Evolutionary conservation across 2,888 invertebrate genomes (phyloP), one percentile per base, ranked within the genome.

Genomic region (Myathropa florea): DNA sequence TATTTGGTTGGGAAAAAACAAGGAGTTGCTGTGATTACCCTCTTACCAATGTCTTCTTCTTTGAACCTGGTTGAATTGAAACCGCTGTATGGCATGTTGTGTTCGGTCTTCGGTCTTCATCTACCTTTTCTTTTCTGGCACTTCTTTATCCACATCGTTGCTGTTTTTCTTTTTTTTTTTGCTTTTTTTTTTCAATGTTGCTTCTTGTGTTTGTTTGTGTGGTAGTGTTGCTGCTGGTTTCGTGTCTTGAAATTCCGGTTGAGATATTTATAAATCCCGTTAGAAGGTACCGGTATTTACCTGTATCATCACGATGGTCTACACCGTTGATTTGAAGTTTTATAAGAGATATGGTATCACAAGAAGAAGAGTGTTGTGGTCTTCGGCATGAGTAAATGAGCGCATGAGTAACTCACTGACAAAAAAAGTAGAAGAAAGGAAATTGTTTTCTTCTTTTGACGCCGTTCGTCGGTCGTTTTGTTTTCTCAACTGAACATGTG

Each of bases 211-310:
- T 7, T 18, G 18, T 18, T 6, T 46, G 18, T 60, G 46, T 70
- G 14, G 21, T 65, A 36, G 36, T 77, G 67, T 23, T 77, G 24
- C 33, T 53, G 68, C 61, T 55, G 70, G 60, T 46, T 81, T 83
- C 72, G 79, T 87, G 88, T 78, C 76, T 76, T 83, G 84, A 88
- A 81, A 90, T 90, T 89, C 89, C 89, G 88, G 89, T 89, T 89
- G 88, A 90, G 87, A 89, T 89, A 89, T 89, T 89, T 89, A 63
- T 89, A 84, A 87, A 82, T 89, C 89, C 89, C 89, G 89, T 89
- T 89, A 89, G 76, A 85, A 88, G 83, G 68, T 90, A 89, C 89
- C 89, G 89, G 89, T 89, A 89, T 88, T 57, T 60, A 83, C 80
- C 78, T 84, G 71, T 80, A 73, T 68, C 71, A 71, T 65, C 64